These are phyloP conservation scores for Parotia lawesii DNA, from an alignment of 2,113 vertebrate genomes.

Conservation along the genomic window DNA sequence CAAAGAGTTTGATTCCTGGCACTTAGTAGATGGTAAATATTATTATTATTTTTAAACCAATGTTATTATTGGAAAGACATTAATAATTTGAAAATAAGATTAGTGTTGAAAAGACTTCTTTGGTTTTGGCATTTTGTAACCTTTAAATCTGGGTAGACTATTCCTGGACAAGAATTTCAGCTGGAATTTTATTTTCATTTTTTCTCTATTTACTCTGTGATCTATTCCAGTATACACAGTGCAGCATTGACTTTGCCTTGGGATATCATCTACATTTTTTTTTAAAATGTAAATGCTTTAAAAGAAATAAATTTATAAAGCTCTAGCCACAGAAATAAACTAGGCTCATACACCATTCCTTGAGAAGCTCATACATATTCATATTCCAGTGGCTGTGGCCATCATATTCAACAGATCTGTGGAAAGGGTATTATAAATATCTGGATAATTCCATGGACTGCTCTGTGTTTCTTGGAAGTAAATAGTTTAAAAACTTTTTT, in stretches of 20 bases:
- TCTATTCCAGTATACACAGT: conserved; percentile 31
- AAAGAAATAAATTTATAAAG: background rate
- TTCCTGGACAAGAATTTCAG: conserved; percentile 45
- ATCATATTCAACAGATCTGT: background rate
- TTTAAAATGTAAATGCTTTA: background rate
- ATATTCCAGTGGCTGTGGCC: background rate
- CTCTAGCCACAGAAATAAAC: background rate
- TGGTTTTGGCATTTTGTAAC: conserved; percentile 21
- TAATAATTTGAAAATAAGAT: conserved; percentile 55
- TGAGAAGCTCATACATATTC: background rate
- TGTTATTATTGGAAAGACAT: conserved; percentile 53
- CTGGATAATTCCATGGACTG: background rate
- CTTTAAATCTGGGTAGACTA: conserved; percentile 39
- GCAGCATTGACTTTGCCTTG: background rate
- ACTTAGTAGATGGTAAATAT: conserved; percentile 20
- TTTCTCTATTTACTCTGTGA: conserved; percentile 30
- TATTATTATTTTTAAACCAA: conserved; percentile 49
- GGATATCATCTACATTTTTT: background rate
- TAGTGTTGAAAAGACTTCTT: conserved; percentile 45
- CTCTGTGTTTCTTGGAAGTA: background rate
- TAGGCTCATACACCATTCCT: background rate
- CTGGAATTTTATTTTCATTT: conserved; percentile 53
- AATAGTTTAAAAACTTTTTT: background rate
- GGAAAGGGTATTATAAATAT: background rate
- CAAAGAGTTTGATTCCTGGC: conserved; percentile 38